phyloP scores from a whole-genome alignment of 1,140 invertebrate species.

The Drosophila varians region DNA sequence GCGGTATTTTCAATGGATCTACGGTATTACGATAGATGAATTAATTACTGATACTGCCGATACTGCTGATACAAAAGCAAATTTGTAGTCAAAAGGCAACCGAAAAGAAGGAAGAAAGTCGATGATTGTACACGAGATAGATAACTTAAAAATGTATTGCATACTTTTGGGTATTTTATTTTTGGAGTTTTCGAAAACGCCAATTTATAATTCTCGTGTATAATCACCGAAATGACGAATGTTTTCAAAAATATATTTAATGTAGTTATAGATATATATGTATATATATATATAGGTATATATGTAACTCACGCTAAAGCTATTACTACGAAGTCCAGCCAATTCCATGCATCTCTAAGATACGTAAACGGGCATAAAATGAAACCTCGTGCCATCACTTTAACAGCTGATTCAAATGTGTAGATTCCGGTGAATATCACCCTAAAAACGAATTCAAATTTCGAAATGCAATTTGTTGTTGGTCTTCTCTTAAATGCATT shows the following conservation, averaged over 20 bases:
- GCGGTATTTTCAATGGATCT: slow-evolving; percentile 6
- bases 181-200: neutral
- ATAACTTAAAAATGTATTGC: neutral
- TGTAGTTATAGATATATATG: slow-evolving; percentile 28
- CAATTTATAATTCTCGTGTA: neutral
- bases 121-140: neutral
- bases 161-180: neutral
- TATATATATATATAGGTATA: slow-evolving; percentile 58
- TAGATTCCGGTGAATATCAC: slow-evolving; percentile 99
- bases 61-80: slow-evolving; percentile 37
- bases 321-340: slow-evolving; percentile 99
- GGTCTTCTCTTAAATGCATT: slow-evolving; percentile 31
- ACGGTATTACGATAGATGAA: slow-evolving; percentile 24
- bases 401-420: slow-evolving; percentile 99
- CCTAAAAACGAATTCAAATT: slow-evolving; percentile 87
- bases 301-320: slow-evolving; percentile 97
- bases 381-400: slow-evolving; percentile 99
- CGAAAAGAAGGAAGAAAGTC: slow-evolving; percentile 5
- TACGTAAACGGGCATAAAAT: slow-evolving; percentile 99
- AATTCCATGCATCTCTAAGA: slow-evolving; percentile 99
- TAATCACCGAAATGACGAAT: neutral
- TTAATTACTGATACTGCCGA: slow-evolving; percentile 14
- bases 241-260: slow-evolving; percentile 22
- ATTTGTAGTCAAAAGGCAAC: slow-evolving; percentile 30
- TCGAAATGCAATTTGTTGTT: slow-evolving; percentile 79